Percentiles rank a stretch among this genome's conserved stretches.
Conservation (phyloP, 2,888 invertebrate species). For the Brenthis hecate region DNA sequence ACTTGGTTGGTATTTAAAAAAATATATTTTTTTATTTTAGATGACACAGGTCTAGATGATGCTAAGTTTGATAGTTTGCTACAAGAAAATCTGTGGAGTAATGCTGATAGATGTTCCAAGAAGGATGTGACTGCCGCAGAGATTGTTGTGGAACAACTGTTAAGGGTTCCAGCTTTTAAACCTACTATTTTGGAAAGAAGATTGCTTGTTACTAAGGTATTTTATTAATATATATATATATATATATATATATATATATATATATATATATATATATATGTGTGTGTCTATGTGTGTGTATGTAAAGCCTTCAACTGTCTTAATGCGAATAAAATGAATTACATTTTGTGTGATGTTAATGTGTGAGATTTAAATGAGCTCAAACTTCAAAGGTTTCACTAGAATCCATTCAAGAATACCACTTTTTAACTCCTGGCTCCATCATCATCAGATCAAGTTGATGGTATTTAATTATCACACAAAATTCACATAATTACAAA, state of each 20-base stretch:
- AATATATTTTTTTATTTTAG: conserved; percentile 12
- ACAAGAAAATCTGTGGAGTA: conserved; percentile 45
- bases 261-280: not conserved
- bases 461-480: too few species aligned
- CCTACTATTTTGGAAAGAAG: conserved; percentile 49
- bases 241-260: not conserved
- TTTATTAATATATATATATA: not conserved
- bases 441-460: too few species aligned
- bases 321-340: too few species aligned
- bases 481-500: too few species aligned
- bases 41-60: conserved; percentile 42
- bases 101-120: conserved; percentile 37
- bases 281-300: too few species aligned
- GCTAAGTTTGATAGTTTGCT: conserved; percentile 52
- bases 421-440: too few species aligned
- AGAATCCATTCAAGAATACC: too few species aligned
- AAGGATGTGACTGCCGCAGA: conserved; percentile 54
- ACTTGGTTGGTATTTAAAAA: too few species aligned
- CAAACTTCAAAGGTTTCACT: too few species aligned
- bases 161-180: conserved; percentile 55
- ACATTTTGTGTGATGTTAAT: too few species aligned
- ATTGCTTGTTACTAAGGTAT: conserved; percentile 62
- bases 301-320: too few species aligned
- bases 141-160: conserved; percentile 52
- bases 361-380: too few species aligned